These are phyloP conservation scores for Bellardia pandia DNA, from an alignment of 2,888 invertebrate species.

Conservation along the genomic window DNA sequence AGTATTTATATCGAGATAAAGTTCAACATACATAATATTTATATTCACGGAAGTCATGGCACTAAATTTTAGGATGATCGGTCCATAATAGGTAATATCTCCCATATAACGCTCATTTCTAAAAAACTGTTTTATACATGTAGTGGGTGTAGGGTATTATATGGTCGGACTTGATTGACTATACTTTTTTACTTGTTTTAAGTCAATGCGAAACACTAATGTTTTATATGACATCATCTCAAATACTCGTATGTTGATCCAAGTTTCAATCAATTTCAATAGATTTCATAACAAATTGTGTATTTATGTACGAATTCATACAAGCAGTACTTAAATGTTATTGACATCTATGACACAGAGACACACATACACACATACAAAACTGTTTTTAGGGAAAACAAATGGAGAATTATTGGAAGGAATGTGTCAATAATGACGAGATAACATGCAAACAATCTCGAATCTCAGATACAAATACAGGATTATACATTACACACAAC, in stretches of 20 bases:
- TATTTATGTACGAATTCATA: background rate
- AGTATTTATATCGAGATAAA: no score
- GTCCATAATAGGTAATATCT: no score
- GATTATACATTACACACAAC: slow-evolving; percentile 4
- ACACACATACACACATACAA: background rate
- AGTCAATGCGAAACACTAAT: background rate
- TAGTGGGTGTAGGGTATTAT: no score
- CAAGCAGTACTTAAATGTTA: background rate
- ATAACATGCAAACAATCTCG: slow-evolving; percentile 62
- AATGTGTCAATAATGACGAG: slow-evolving; percentile 65
- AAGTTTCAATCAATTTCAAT: slow-evolving; percentile 12
- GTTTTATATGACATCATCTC: slow-evolving; percentile 1
- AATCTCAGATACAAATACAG: slow-evolving; percentile 34
- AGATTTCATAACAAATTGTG: background rate
- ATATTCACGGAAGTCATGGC: no score
- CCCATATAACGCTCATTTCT: no score
- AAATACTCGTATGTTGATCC: background rate
- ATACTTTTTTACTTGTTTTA: no score
- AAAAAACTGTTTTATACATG: no score
- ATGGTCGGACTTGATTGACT: no score
- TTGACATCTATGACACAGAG: background rate
- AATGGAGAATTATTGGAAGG: background rate
- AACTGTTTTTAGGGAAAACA: no score
- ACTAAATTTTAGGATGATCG: no score
- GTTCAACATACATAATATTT: no score